phyloP scores from a whole-genome alignment of 2,797 vertebrate species.

The Gymnodraco acuticeps region DNA sequence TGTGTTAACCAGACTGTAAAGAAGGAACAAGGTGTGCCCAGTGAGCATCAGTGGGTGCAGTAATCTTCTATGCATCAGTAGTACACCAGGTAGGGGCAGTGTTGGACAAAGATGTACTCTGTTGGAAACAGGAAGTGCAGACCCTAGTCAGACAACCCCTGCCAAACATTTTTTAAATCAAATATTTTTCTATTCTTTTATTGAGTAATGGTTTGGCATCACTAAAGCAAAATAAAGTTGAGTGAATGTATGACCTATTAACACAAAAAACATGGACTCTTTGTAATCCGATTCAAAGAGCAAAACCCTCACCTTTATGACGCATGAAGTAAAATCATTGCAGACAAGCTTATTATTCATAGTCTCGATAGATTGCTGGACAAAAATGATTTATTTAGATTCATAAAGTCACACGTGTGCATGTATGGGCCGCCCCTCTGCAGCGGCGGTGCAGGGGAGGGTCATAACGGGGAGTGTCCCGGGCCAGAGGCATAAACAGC shows the following conservation, averaged over 20 bases:
- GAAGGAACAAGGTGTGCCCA: background rate
- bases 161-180: background rate
- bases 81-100: conserved; percentile 45
- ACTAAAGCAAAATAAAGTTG: too few relatives aligned
- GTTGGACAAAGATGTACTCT: conserved; percentile 12
- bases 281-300: background rate
- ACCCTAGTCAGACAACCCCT: background rate
- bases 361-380: background rate
- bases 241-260: background rate
- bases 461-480: conserved; percentile 79
- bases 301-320: background rate
- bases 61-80: too few relatives aligned
- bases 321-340: background rate
- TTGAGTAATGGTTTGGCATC: too few relatives aligned
- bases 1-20: background rate
- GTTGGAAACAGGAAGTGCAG: conserved; percentile 27
- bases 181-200: background rate
- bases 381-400: background rate
- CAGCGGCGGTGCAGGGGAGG: conserved; percentile 47
- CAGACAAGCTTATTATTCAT: too few relatives aligned
- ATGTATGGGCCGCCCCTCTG: conserved; percentile 1
- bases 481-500: conserved; percentile 48
- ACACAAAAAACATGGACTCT: background rate
- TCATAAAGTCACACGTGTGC: background rate
- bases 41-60: background rate